phyloP scores from a whole-genome alignment of 2,888 invertebrate genomes.

The Rotaria magnacalcarata region DNA sequence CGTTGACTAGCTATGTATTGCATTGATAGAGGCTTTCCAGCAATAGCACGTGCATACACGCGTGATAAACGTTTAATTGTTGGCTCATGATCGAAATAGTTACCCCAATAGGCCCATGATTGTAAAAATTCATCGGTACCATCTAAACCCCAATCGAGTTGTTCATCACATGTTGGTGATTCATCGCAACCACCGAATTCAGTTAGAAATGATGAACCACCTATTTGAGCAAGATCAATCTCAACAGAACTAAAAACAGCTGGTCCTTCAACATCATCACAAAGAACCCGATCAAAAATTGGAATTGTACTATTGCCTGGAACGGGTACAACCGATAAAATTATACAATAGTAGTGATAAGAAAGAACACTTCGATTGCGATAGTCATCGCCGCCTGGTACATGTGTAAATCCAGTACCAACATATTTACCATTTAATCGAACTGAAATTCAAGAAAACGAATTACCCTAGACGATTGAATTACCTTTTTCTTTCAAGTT shows the following conservation, averaged over 20 bases:
- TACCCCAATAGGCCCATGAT: slow-evolving; percentile 54
- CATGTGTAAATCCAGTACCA: slow-evolving; percentile 50
- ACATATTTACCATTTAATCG: slow-evolving; percentile 47
- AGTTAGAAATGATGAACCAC: slow-evolving; percentile 50
- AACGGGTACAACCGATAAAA: slow-evolving; percentile 47
- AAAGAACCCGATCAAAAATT: slow-evolving; percentile 47
- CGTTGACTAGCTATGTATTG: slow-evolving; percentile 48
- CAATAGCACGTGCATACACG: slow-evolving; percentile 49
- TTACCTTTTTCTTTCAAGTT: background rate
- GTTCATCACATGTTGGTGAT: slow-evolving; percentile 45
- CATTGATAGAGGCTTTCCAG: slow-evolving; percentile 49
- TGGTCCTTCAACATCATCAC: slow-evolving; percentile 49
- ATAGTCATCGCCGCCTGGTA: slow-evolving; percentile 49
- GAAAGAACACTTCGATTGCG: slow-evolving; percentile 46
- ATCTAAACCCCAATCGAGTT: slow-evolving; percentile 50
- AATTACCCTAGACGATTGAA: background rate
- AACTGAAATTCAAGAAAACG: slow-evolving; percentile 42
- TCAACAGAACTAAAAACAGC: slow-evolving; percentile 47
- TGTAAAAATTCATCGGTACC: slow-evolving; percentile 50
- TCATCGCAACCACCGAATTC: slow-evolving; percentile 51
- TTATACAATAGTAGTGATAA: slow-evolving; percentile 53
- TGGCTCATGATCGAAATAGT: slow-evolving; percentile 48
- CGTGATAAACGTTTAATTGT: slow-evolving; percentile 48
- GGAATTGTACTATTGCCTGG: slow-evolving; percentile 47
- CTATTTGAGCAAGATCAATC: slow-evolving; percentile 48